Evolutionary conservation across 2,888 invertebrate species (phyloP).

Genomic region (Leptinotarsa juncta): DNA sequence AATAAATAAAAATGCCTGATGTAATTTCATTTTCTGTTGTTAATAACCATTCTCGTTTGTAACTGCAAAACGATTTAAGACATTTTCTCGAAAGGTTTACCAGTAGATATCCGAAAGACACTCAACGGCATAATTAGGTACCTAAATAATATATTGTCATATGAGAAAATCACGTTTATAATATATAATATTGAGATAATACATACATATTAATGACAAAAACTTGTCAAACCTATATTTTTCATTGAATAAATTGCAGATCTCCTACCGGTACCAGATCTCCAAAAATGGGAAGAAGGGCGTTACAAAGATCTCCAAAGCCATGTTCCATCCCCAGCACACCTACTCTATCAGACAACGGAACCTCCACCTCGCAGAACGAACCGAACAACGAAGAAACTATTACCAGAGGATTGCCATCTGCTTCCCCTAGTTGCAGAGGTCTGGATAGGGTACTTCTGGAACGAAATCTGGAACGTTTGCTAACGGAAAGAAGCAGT

Average conservation of each 20-base stretch:
- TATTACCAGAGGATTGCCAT: constrained; percentile 50
- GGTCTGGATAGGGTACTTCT: constrained; percentile 77
- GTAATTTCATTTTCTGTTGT: no score
- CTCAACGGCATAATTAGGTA: no score
- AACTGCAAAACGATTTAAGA: no score
- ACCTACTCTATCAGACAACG: constrained; percentile 60
- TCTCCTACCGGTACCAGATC: constrained; percentile 70
- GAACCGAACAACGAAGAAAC: constrained; percentile 42
- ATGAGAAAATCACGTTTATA: no score
- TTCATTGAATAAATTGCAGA: constrained; percentile 58
- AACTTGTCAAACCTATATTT: constrained; percentile 41
- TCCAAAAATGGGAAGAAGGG: constrained; percentile 69
- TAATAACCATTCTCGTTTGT: no score
- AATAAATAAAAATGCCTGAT: no score
- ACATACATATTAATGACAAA: not conserved
- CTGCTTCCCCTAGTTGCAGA: constrained; percentile 59
- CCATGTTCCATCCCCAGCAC: constrained; percentile 65
- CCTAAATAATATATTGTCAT: no score
- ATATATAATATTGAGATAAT: no score
- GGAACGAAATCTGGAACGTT: constrained; percentile 76
- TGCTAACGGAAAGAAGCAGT: constrained; percentile 67
- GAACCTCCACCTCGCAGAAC: constrained; percentile 41
- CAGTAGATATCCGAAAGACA: no score
- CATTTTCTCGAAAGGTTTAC: no score
- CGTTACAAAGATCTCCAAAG: constrained; percentile 67